Conservation (phyloP, 2,113 vertebrate species). For the Pungitius pungitius region DNA sequence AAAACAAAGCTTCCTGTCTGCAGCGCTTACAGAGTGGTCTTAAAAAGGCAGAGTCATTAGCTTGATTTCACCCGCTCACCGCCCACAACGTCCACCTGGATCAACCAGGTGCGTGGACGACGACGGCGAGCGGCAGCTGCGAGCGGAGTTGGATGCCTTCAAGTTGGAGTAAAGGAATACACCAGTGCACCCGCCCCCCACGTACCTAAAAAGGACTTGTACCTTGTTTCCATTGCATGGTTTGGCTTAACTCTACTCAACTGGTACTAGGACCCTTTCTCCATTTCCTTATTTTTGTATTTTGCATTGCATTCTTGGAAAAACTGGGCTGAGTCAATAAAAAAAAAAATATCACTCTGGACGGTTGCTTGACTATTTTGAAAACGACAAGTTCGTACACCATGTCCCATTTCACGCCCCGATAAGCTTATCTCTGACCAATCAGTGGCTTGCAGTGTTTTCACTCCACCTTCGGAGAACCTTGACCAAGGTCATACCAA, state of each 20-base stretch:
- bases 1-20: slow-evolving; percentile 79
- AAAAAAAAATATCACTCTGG: neutral
- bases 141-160: slow-evolving; percentile 19
- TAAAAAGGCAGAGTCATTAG: slow-evolving; percentile 69
- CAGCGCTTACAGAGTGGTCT: slow-evolving; percentile 72
- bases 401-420: neutral
- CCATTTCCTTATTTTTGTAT: neutral
- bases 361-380: neutral
- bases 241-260: neutral
- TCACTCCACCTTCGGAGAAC: neutral
- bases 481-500: neutral
- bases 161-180: slow-evolving; percentile 16
- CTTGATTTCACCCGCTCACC: slow-evolving; percentile 63
- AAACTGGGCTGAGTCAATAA: neutral
- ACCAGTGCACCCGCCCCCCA: slow-evolving; percentile 9
- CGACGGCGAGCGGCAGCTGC: slow-evolving; percentile 18
- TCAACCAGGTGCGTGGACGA: slow-evolving; percentile 50
- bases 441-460: neutral
- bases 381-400: neutral
- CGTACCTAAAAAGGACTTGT: slow-evolving; percentile 43
- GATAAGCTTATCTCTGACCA: neutral
- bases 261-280: neutral
- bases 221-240: neutral
- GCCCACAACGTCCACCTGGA: slow-evolving; percentile 67
- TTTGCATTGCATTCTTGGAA: neutral